Evolutionary conservation across 2,797 vertebrate genomes (phyloP).

Genomic region (Onychomys leucogaster): DNA sequence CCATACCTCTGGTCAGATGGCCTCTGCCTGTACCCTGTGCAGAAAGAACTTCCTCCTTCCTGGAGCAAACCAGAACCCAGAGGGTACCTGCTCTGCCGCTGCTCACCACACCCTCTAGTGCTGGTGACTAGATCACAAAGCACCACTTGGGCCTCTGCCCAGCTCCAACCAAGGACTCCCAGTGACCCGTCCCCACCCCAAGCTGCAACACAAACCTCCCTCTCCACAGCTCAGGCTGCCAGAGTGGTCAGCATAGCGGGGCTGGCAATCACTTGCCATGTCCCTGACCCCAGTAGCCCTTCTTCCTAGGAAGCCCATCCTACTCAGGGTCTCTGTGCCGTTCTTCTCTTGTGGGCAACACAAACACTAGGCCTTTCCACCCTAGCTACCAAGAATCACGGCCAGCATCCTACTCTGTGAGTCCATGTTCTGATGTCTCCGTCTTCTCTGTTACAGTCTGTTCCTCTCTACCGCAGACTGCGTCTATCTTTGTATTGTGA

Average conservation of each 20-base stretch:
- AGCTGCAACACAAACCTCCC: background rate
- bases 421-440: background rate
- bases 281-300: background rate
- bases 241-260: background rate
- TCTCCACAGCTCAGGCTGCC: background rate
- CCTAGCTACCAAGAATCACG: background rate
- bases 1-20: background rate
- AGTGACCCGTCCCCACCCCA: background rate
- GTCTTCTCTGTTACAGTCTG: background rate
- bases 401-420: background rate
- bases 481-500: background rate
- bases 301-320: background rate
- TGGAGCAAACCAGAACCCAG: background rate
- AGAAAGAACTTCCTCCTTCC: background rate
- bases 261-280: background rate
- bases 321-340: background rate
- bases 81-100: background rate
- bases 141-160: background rate
- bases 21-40: background rate
- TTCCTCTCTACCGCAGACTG: background rate
- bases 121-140: background rate
- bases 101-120: background rate
- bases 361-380: background rate
- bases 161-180: background rate
- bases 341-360: background rate